Base-by-base conservation (phyloP, 2,888 invertebrate genomes). In the Quadriops clusia region DNA sequence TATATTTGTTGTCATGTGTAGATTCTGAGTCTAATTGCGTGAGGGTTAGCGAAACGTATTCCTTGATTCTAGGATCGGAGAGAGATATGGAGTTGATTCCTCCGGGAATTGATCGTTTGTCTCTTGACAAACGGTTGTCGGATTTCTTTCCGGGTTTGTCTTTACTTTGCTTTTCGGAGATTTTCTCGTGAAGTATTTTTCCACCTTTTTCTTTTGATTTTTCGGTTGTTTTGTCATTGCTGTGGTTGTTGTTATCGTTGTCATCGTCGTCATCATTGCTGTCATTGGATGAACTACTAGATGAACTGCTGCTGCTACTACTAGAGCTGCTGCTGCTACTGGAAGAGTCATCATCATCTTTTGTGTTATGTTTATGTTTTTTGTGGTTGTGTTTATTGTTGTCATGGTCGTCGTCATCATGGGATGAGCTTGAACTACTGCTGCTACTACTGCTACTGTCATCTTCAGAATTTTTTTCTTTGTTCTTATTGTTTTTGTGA, bases 11-110 rank as follows among this genome's bases (percentile, higher is more conserved):
- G 5, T 34, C 30, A 13, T 38, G 32, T 5, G 17, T 22, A 1
- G 47, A 44, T 45, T 37, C 59, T 34, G 28, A 49, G 51, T 33
- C 64, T 46, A 43, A 40, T 26, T 45, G 32, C 21, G 29, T n/a
- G 4, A 52, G 36, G 6, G 49, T 42, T 13, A 39, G 26, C 9
- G 42, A 37, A 4, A 44, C 43, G 17, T 50, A 38, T 16, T 38
- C 33, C 24, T 41, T 26, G 12, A 54, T 39, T 22, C 39, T 37
- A 7, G 43, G 40, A 29, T 50, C 43, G n/a, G 42, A 33, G 3
- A 49, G 27, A 26, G 46, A 36, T 7, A 47, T 32, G 3, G 32
- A 22, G 9, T 14, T 17, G 5, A 38, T 21, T 17, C 39, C 46
- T 8, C 48, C 49, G 2, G 29, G 30, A 9, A 39, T 13, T 13